Conservation (phyloP, 1,140 invertebrate genomes). For the Brachionus rotundiformis region DNA sequence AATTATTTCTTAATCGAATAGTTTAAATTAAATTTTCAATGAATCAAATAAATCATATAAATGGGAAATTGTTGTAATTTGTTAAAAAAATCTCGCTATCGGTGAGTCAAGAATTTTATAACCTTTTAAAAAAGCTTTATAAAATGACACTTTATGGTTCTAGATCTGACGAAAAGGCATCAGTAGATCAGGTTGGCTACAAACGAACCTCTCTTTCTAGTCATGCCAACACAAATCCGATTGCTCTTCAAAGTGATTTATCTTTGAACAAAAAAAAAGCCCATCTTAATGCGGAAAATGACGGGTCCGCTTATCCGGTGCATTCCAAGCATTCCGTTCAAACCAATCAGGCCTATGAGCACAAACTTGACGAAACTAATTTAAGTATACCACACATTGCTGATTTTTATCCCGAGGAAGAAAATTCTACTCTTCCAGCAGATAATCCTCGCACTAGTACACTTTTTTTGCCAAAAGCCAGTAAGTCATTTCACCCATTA, state of each 20-base stretch:
- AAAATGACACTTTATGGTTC: background rate
- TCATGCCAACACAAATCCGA: constrained; percentile 39
- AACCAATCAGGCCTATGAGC: constrained; percentile 33
- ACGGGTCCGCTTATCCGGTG: background rate
- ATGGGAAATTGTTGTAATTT: constrained; percentile 40
- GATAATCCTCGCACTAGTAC: constrained; percentile 45
- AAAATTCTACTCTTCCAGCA: constrained; percentile 12
- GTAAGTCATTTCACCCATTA: background rate
- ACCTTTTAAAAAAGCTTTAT: background rate
- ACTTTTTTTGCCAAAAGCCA: constrained; percentile 46
- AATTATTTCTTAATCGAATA: constrained; percentile 5
- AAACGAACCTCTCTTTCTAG: constrained; percentile 19
- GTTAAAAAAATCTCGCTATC: constrained; percentile 41
- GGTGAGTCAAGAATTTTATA: background rate
- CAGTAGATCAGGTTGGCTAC: constrained; percentile 32
- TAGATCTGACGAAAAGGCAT: constrained; percentile 16
- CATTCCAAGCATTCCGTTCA: constrained; percentile 16
- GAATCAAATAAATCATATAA: constrained; percentile 25
- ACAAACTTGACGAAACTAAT: constrained; percentile 15
- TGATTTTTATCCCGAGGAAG: constrained; percentile 40
- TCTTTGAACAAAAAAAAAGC: constrained; percentile 37
- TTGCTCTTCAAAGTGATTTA: constrained; percentile 22
- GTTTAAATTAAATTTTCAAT: background rate
- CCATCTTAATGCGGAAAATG: background rate
- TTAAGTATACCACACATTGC: constrained; percentile 48